phyloP scores from a whole-genome alignment of 2,113 vertebrate species.

The Melierax canorus region DNA sequence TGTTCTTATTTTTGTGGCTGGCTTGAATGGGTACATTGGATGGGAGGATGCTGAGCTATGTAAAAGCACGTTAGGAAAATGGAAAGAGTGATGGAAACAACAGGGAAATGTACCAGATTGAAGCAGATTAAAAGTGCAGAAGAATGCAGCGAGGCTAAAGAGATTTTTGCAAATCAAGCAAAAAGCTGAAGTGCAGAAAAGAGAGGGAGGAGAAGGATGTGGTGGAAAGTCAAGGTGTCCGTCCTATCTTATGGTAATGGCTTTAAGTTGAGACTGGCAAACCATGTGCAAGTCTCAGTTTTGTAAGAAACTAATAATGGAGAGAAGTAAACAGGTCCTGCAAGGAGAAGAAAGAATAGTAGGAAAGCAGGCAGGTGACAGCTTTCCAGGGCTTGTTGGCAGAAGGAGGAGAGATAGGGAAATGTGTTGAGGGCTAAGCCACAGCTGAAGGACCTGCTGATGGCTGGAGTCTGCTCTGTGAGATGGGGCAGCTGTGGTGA shows the following conservation, averaged over 20 bases:
- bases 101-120: not conserved
- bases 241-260: fast-evolving
- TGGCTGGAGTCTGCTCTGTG: not conserved
- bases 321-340: not conserved
- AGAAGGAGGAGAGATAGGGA: not conserved
- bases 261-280: not conserved
- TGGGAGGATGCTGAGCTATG: not conserved
- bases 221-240: not conserved
- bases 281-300: not conserved
- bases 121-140: not conserved
- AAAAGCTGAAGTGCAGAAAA: not conserved
- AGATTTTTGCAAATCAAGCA: not conserved
- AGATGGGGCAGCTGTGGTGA: not conserved
- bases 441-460: not conserved
- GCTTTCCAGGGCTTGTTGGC: not conserved
- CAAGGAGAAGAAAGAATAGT: not conserved
- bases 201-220: not conserved
- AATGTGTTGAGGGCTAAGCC: not conserved
- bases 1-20: not conserved
- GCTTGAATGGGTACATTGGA: not conserved
- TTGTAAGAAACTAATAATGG: not conserved
- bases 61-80: not conserved
- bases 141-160: not conserved
- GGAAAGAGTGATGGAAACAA: not conserved
- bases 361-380: not conserved